A percentile compares a stretch with the other conserved stretches of the same genome.
These are phyloP conservation scores for Synergus laeviventris DNA, from an alignment of 2,888 invertebrate species.

Conservation along the genomic window DNA sequence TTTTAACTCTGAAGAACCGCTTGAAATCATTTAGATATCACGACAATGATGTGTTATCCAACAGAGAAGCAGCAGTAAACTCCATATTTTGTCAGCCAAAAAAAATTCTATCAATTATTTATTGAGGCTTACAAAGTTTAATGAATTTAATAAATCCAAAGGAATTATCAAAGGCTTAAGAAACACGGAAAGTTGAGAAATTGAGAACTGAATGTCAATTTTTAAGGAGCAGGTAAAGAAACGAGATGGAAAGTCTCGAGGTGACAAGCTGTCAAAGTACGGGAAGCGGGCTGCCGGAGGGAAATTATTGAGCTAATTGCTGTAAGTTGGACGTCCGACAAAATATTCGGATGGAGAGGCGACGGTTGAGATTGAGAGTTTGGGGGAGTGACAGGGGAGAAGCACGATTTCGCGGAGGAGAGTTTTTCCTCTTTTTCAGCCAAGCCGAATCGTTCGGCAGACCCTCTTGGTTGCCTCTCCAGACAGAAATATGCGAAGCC, in stretches of 20 bases:
- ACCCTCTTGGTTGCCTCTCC: conserved; percentile 63
- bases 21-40: no score
- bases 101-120: neutral
- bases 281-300: conserved; percentile 56
- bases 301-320: conserved; percentile 75
- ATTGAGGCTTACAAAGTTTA: neutral
- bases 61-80: no score
- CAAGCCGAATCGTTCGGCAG: conserved; percentile 56
- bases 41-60: no score
- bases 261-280: conserved; percentile 65
- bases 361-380: conserved; percentile 49
- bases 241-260: conserved; percentile 49
- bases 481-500: conserved; percentile 73
- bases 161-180: neutral
- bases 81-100: no score
- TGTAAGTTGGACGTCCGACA: conserved; percentile 70
- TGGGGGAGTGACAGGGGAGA: conserved; percentile 45
- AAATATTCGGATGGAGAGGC: conserved; percentile 60
- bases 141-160: conserved; percentile 18
- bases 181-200: conserved; percentile 5
- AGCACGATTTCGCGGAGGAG: conserved; percentile 55
- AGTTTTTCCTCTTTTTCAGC: conserved; percentile 65
- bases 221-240: conserved; percentile 32
- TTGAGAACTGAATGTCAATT: conserved; percentile 41
- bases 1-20: no score